Base-by-base conservation (phyloP, 92 coral and sea anemone genomes). In the Epizoanthus illoricatus region DNA sequence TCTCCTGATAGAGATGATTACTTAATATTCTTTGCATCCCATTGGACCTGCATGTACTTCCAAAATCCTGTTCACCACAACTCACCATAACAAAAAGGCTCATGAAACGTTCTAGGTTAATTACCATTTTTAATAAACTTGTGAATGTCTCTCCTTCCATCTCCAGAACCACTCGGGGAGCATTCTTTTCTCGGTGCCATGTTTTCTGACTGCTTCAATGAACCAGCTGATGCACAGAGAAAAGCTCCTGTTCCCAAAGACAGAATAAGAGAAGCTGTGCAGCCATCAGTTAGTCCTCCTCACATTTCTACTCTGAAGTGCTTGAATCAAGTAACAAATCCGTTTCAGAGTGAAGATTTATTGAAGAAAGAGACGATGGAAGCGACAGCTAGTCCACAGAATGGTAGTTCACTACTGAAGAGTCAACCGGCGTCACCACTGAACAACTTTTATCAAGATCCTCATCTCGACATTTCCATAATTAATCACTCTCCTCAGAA, bases 81-180 rank as follows among this genome's bases (percentile, higher is more conserved):
- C 36, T 28, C 36, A 28, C 36, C 36, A 28, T n/a, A n/a, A n/a
- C 36, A 28, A 28, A 28, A 28, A 28, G 0, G 36, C 36, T 28
- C 36, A 28, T 1, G 36, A 28, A 28, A 2, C 36, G 1, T 28
- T 28, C 33, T 28, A 28, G 33, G 33, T 1, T 28, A 28, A 28
- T 28, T 28, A 28, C 33, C 33, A 28, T 0, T 28, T 28, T 28
- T 28, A 28, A 28, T 28, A 28, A 0, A 28, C 33, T 28, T 28
- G 33, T 28, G 33, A 28, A 28, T 28, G 33, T 28, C 33, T 64
- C 56, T 74, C 4, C 58, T 24, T 41, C 41, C 18, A 28, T 64
- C 65, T 78, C 71, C 56, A 78, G 82, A 78, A 78, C 82, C 82
- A 43, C 82, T 78, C 41, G 82, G 65, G 20, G 82, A 78, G 24